Conservation (phyloP, 2,888 invertebrate species). For the Ornithoptera priamus region DNA sequence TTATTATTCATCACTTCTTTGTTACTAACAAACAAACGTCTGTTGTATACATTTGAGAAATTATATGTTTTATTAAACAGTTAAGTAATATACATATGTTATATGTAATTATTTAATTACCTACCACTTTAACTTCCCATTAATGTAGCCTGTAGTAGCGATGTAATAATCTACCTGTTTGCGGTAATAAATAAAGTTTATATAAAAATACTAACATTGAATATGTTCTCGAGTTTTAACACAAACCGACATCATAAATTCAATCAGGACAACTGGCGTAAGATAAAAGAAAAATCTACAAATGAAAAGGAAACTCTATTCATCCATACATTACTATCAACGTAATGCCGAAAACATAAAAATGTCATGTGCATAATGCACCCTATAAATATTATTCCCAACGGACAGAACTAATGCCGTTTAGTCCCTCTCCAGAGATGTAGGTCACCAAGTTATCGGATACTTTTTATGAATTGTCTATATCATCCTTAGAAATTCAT, state of each 20-base stretch:
- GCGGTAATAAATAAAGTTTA: too few relatives aligned
- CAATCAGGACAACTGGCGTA: slow-evolving; percentile 12
- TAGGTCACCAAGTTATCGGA: slow-evolving; percentile 72
- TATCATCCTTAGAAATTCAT: slow-evolving; percentile 43
- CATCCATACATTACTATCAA: slow-evolving; percentile 52
- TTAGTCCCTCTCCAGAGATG: slow-evolving; percentile 73
- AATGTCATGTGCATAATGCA: slow-evolving; percentile 78
- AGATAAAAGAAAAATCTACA: slow-evolving; percentile 28
- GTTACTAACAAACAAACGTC: too few relatives aligned
- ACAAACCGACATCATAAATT: slow-evolving; percentile 1
- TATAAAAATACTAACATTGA: too few relatives aligned
- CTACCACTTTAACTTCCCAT: too few relatives aligned
- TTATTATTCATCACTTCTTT: too few relatives aligned
- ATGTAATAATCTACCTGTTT: too few relatives aligned
- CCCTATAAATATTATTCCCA: slow-evolving; percentile 77
- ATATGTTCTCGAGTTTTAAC: too few relatives aligned
- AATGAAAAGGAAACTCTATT: slow-evolving; percentile 52
- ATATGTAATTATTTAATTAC: too few relatives aligned
- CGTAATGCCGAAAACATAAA: slow-evolving; percentile 74
- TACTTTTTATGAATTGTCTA: slow-evolving; percentile 38
- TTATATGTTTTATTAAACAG: too few relatives aligned
- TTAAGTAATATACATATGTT: too few relatives aligned
- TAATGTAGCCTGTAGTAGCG: too few relatives aligned
- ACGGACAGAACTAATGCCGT: slow-evolving; percentile 64
- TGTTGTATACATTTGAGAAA: too few relatives aligned